These are phyloP conservation scores for Rhinogobio ventralis DNA, from an alignment of 2,797 vertebrate species.

Conservation along the genomic window DNA sequence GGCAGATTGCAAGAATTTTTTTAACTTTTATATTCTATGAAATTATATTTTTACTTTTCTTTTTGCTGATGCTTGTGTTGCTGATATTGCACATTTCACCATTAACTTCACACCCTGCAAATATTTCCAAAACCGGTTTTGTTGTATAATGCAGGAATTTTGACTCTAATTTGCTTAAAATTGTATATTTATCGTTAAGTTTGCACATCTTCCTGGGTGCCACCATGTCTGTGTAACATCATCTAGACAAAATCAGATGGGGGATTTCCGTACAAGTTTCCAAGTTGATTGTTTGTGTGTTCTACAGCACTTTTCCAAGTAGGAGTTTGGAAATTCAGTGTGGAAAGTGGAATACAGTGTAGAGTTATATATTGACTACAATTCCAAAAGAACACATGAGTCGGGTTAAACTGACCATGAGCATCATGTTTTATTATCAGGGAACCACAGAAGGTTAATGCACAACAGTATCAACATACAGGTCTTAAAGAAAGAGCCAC, in stretches of 20 bases:
- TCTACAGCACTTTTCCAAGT: neutral
- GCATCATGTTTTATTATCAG: constrained; percentile 7
- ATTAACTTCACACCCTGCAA: neutral
- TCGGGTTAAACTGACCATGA: neutral
- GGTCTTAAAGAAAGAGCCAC: neutral
- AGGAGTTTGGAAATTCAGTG: neutral
- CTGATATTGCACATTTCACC: neutral
- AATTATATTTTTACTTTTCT: neutral
- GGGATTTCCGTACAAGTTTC: constrained; percentile 5
- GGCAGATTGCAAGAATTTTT: neutral
- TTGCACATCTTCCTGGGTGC: too few species aligned
- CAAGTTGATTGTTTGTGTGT: neutral
- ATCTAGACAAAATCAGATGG: neutral
- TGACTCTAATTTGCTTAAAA: neutral
- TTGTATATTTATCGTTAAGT: neutral
- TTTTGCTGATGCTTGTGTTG: too few species aligned
- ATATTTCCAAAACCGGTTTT: neutral
- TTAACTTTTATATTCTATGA: neutral
- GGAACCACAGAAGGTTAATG: neutral
- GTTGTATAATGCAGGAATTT: neutral
- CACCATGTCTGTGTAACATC: neutral
- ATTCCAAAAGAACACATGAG: neutral
- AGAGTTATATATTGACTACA: neutral
- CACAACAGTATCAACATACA: neutral
- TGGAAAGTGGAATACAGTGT: neutral